Evolutionary conservation across 2,888 invertebrate genomes (phyloP).

Genomic region (Oscheius sp.): DNA sequence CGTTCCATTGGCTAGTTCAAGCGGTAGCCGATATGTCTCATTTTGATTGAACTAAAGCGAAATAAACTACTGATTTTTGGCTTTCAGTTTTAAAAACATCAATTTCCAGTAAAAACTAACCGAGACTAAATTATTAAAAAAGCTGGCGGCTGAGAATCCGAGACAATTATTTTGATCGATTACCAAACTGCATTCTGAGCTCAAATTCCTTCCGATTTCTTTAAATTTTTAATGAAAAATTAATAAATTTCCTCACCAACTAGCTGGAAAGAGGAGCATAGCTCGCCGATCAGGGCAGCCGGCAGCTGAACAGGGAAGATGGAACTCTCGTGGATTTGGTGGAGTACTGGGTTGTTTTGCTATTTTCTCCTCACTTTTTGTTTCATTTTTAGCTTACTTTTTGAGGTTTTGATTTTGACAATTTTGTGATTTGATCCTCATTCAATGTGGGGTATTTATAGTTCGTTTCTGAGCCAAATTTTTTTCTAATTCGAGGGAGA

Average conservation of each 20-base stretch:
- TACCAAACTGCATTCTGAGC: background rate
- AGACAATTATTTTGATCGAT: background rate
- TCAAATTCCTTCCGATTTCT: background rate
- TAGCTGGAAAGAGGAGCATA: background rate
- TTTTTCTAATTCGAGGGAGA: background rate
- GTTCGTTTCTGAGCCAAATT: background rate
- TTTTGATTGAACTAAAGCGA: background rate
- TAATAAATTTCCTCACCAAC: background rate
- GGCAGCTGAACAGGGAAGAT: conserved; percentile 2
- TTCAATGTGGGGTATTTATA: background rate
- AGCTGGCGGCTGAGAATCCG: background rate
- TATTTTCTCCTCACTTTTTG: background rate
- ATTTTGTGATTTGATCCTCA: conserved; percentile 5
- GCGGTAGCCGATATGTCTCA: background rate
- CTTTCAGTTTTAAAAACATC: background rate
- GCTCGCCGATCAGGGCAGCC: background rate
- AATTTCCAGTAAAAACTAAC: background rate
- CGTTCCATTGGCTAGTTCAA: background rate
- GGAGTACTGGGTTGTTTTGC: background rate
- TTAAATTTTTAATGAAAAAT: background rate
- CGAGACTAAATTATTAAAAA: background rate
- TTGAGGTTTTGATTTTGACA: background rate
- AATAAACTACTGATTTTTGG: background rate
- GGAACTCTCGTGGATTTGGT: background rate
- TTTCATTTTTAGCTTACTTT: background rate